Evolutionary conservation across 2,888 invertebrate species (phyloP).

Genomic region (Diploptera punctata): DNA sequence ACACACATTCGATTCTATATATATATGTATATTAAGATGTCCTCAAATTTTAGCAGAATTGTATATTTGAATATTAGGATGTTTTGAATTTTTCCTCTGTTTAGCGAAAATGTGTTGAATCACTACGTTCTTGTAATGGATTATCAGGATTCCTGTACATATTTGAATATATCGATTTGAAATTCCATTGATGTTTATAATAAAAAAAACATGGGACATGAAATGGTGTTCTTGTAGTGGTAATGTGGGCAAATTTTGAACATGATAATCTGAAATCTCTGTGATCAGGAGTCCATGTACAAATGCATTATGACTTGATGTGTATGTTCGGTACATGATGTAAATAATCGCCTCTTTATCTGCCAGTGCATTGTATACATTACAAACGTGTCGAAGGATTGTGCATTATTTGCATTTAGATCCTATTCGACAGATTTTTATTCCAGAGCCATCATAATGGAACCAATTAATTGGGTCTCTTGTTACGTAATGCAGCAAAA

Average conservation of each 20-base stretch:
- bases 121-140: no score
- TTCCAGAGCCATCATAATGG: background rate
- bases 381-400: background rate
- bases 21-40: no score
- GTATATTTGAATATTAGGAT: no score
- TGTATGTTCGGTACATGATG: background rate
- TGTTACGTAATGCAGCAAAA: background rate
- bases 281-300: background rate
- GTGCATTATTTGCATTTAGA: background rate
- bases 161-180: no score
- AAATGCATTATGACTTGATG: background rate
- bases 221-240: no score
- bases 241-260: background rate
- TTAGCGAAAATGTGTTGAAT: no score
- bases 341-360: conserved; percentile 3
- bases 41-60: no score
- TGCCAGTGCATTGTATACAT: background rate
- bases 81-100: no score
- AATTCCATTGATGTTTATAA: no score
- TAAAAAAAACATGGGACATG: no score
- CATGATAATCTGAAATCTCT: background rate
- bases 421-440: background rate
- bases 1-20: no score
- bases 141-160: no score
- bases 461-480: conserved; percentile 1